Evolutionary conservation across 2,797 vertebrate species (phyloP), one percentile per base, ranked within the genome.

Genomic region (Diceros bicornis): DNA sequence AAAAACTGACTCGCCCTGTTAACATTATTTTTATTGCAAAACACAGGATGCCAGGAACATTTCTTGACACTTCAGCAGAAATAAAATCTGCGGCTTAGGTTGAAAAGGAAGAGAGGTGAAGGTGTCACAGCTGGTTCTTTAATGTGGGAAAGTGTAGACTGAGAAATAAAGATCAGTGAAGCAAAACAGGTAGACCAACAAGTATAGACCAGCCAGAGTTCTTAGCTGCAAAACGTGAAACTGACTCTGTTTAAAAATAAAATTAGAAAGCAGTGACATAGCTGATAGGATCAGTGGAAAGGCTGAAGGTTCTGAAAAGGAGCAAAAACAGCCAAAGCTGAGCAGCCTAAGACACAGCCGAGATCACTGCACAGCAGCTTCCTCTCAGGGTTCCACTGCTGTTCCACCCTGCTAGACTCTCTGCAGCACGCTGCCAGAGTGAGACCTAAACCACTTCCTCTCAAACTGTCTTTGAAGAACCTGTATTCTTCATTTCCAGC

Each of bases 1-100:
- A 41, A 34, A 93, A 83, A 41, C n/a, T 47, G 50, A 47, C 50
- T 79, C 14, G 11, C 34, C 34, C 34, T 72, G 94, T 95, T 74
- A 92, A 64, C 18, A 20, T 87, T 89, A 32, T 94, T 90, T 72
- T 92, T 77, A 47, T 87, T 88, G 32, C 11, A 94, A 95, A 94
- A 86, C 47, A 72, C 37, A 77, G 61, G n/a, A 84, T 61, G 86
- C 23, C 50, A 61, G 61, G 71, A 88, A 59, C 21, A 75, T 84
- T 81, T 94, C 47, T 91, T 2, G n/a, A 7, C 16, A 61, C 12
- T 41, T 88, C 37, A 34, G 20, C 75, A 89, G 44, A 92, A 90
- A 64, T 25, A 44, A 74, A 59, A 74, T 61, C 75, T 89, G 29
- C 13, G 41, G 1, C 21, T 79, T 57, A 68, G 74, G 57, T 25